Percentiles rank a stretch among this genome's conserved stretches.
These are phyloP conservation scores for Artibeus lituratus DNA, from an alignment of 2,797 vertebrate genomes.

Conservation along the genomic window DNA sequence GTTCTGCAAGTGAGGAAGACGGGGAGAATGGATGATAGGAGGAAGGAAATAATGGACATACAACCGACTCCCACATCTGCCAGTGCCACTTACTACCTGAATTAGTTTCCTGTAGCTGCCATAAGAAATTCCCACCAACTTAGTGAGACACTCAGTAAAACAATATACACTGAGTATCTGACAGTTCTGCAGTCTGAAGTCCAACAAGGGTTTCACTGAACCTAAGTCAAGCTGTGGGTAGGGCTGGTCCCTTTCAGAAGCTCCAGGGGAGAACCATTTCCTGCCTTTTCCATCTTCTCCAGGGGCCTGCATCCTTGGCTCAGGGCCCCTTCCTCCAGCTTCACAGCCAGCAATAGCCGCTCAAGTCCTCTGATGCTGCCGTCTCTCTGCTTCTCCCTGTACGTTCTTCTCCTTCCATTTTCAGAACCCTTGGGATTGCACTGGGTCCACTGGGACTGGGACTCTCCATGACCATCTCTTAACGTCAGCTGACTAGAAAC, in stretches of 20 bases:
- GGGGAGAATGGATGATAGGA: not conserved
- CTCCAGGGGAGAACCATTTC: not conserved
- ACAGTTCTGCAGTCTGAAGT: not conserved
- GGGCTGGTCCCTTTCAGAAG: not conserved
- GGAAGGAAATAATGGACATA: not conserved
- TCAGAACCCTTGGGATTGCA: not conserved
- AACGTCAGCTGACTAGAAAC: not conserved
- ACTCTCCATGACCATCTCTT: no score
- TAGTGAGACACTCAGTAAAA: not conserved
- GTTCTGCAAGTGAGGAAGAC: not conserved
- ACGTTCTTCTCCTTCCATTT: not conserved
- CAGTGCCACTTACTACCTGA: not conserved
- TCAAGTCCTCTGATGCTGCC: not conserved
- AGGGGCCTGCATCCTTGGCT: not conserved
- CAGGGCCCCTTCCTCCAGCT: not conserved
- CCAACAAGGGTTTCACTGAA: not conserved
- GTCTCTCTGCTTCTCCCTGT: not conserved
- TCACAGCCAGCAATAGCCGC: not conserved
- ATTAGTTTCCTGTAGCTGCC: not conserved
- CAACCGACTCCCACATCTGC: not conserved
- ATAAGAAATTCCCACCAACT: not conserved
- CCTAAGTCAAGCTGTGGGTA: not conserved
- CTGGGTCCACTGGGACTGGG: not conserved
- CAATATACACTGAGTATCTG: not conserved
- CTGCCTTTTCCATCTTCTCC: not conserved